Base-by-base conservation (phyloP, 2,113 vertebrate genomes). In the Vireo altiloquus region DNA sequence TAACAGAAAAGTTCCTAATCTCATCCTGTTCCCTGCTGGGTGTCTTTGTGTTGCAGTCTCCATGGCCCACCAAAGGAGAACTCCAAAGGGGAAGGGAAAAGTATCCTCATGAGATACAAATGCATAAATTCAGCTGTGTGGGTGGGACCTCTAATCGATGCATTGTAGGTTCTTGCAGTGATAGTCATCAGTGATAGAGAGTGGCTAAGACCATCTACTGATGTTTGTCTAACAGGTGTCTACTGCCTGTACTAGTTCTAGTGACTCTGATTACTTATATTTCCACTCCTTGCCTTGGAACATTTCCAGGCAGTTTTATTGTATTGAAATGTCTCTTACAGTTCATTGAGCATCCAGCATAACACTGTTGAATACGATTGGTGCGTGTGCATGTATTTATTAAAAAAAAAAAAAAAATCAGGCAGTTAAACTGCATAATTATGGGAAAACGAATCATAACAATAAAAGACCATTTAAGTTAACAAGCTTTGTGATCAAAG, bases 271-370 rank as follows among this genome's bases (percentile, higher is more conserved):
- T 97, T 95, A 92, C 90, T 96, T 31, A 49, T 94, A 77, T 98
- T 98, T 98, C 89, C 95, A 96, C 91, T 93, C 94, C 96, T 95
- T 95, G 89, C 83, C 78, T 89, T 98, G 97, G 97, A 97, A 97
- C 94, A 96, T 89, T 97, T 98, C 98, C 98, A 98, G 96, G 68
- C 69, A 97, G 94, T 94, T 98, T 97, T 98, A 98, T 98, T 98
- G 97, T 98, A 97, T 97, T 98, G 96, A 98, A 98, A 98, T 98
- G 96, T 92, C 96, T 98, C 97, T 97, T 97, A 97, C 97, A 98
- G 98, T 98, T 98, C 98, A 98, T 94, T 98, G 98, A 97, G 79
- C 96, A 98, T 97, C 97, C 94, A 98, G 96, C 97, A 97, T 97
- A 98, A 98, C 97, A 97, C 63, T 94, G 64, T 94, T 97, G 97